Conservation (phyloP, 2,888 invertebrate genomes). For the Phyto melanocephala region DNA sequence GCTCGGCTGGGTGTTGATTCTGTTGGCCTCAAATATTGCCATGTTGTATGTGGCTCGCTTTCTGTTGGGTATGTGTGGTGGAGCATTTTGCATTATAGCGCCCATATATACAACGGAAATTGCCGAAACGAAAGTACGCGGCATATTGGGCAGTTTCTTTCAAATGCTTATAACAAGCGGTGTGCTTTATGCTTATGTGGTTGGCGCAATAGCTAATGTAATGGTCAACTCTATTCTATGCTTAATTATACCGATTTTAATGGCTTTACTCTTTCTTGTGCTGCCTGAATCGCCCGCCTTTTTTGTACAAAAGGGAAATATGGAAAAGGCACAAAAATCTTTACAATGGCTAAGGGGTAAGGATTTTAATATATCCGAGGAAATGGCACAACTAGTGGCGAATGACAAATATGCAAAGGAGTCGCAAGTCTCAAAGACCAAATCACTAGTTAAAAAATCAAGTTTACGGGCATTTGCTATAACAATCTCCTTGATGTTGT, state of each 20-base stretch:
- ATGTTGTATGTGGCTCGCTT: conserved; percentile 76
- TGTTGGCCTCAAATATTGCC: conserved; percentile 84
- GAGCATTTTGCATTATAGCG: conserved; percentile 89
- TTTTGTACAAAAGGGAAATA: conserved; percentile 82
- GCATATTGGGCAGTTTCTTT: conserved; percentile 91
- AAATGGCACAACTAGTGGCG: conserved; percentile 82
- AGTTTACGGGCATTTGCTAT: conserved; percentile 85
- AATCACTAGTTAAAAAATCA: conserved; percentile 81
- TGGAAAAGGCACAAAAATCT: conserved; percentile 84
- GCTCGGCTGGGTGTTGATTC: conserved; percentile 87
- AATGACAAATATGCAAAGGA: conserved; percentile 80
- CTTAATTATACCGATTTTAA: conserved; percentile 81
- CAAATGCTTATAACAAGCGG: conserved; percentile 92
- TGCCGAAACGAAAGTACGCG: conserved; percentile 89
- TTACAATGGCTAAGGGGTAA: conserved; percentile 86
- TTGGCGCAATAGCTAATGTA: conserved; percentile 79
- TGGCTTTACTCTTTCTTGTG: conserved; percentile 85
- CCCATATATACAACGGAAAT: conserved; percentile 93
- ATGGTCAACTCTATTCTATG: conserved; percentile 73
- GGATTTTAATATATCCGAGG: conserved; percentile 83
- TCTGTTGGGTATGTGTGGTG: conserved; percentile 79
- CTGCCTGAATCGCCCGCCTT: conserved; percentile 93
- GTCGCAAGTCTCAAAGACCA: conserved; percentile 80
- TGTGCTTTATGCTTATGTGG: conserved; percentile 86
- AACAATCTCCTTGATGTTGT: conserved; percentile 89